These are phyloP conservation scores for Panopea generosa DNA, from an alignment of 2,888 invertebrate species.

Conservation along the genomic window DNA sequence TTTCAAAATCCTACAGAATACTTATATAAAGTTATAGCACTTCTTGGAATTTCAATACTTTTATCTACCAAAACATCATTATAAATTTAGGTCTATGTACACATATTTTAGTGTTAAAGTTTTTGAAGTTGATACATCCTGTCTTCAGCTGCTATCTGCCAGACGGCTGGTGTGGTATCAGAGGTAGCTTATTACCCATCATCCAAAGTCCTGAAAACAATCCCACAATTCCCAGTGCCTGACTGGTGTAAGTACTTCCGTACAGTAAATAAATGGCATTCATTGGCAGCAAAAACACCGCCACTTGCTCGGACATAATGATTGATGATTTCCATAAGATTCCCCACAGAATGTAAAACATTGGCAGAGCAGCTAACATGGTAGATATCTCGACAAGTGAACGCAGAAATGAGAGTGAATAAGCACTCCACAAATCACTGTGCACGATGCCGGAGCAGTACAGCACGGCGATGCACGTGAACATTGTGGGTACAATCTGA, in stretches of 20 bases:
- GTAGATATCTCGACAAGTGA: constrained; percentile 72
- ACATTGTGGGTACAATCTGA: constrained; percentile 74
- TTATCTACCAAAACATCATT: no score
- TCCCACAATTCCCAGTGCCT: constrained; percentile 69
- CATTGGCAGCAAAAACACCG: constrained; percentile 76
- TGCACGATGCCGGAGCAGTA: constrained; percentile 65
- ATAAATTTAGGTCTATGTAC: no score
- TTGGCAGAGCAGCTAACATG: constrained; percentile 66
- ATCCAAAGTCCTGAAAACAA: constrained; percentile 74
- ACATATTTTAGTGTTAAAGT: no score
- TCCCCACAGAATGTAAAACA: constrained; percentile 72
- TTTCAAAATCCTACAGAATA: no score
- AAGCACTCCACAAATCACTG: constrained; percentile 67
- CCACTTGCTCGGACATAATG: constrained; percentile 71
- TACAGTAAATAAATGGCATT: constrained; percentile 71
- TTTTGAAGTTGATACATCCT: no score
- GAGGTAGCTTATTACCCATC: constrained; percentile 74
- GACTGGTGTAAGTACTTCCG: constrained; percentile 73
- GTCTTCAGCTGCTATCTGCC: constrained; percentile 3
- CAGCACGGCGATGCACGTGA: constrained; percentile 68
- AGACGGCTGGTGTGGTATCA: constrained; percentile 54
- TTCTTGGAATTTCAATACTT: no score
- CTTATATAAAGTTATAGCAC: no score
- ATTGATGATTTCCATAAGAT: constrained; percentile 73
- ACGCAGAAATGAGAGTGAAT: constrained; percentile 61